phyloP scores from a whole-genome alignment of 2,113 vertebrate species.

The Plecturocebus donacophilus region DNA sequence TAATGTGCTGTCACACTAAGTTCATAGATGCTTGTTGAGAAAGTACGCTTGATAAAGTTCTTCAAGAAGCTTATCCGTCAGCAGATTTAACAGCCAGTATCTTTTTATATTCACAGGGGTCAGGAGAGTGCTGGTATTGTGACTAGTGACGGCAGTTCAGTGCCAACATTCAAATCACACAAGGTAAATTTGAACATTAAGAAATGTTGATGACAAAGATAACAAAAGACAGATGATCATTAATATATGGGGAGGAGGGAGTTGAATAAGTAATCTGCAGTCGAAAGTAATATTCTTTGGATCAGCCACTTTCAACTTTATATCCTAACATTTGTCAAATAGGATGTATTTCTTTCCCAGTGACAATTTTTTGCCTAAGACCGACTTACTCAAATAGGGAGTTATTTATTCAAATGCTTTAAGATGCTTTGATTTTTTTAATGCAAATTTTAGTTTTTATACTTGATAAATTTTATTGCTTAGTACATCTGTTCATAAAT shows the following conservation, averaged over 20 bases:
- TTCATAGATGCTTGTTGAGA: neutral
- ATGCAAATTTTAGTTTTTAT: constrained; percentile 17
- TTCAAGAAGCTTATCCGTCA: neutral
- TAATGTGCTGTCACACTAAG: neutral
- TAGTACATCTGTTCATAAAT: constrained; percentile 13
- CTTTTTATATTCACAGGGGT: constrained; percentile 87
- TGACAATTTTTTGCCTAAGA: neutral
- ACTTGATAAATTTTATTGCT: constrained; percentile 12
- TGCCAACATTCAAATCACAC: constrained; percentile 91
- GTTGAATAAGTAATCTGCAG: neutral
- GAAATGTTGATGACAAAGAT: neutral
- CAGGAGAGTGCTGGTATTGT: constrained; percentile 98
- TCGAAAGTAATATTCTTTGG: neutral
- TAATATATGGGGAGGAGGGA: neutral
- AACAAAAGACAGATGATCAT: neutral
- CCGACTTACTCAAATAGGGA: neutral
- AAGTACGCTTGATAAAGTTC: neutral
- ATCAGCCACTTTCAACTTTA: neutral
- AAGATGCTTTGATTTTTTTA: constrained; percentile 15
- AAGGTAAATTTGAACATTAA: constrained; percentile 89
- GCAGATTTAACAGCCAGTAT: neutral
- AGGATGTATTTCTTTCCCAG: neutral
- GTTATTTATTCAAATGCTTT: neutral
- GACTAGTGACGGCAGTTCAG: constrained; percentile 93
- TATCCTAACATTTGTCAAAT: neutral